Evolutionary conservation across 2,888 invertebrate genomes (phyloP).

Genomic region (Hartigia nigra): DNA sequence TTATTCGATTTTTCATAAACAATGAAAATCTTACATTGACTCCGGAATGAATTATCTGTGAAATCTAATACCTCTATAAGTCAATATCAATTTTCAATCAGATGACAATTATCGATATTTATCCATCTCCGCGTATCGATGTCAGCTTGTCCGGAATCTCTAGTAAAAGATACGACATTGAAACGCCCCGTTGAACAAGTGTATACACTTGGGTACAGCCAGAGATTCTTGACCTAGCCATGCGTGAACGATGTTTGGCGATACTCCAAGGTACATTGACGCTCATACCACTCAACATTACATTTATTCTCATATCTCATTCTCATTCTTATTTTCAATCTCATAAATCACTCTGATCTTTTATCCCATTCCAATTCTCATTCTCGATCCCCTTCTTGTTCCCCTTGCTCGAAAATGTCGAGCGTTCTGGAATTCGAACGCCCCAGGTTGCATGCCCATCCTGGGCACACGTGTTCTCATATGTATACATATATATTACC

Average conservation of each 20-base stretch:
- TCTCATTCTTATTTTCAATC: background rate
- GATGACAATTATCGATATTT: too few species aligned
- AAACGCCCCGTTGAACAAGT: background rate
- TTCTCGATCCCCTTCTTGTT: slow-evolving; percentile 26
- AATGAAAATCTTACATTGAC: background rate
- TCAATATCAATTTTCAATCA: background rate
- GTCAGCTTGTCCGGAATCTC: background rate
- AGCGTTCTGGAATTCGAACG: slow-evolving; percentile 18
- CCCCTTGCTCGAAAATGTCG: slow-evolving; percentile 22
- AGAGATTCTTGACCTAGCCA: slow-evolving; percentile 14
- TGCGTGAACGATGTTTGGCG: slow-evolving; percentile 19
- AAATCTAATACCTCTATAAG: background rate
- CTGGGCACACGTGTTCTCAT: background rate
- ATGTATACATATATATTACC: background rate
- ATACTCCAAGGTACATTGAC: background rate
- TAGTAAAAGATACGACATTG: background rate
- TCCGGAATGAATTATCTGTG: background rate
- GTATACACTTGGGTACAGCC: background rate
- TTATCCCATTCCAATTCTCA: slow-evolving; percentile 10
- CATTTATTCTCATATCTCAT: background rate
- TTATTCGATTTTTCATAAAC: background rate
- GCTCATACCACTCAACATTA: background rate
- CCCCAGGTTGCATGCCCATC: slow-evolving; percentile 7
- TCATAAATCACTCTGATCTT: background rate
- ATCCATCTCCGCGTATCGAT: background rate